Base-by-base conservation (phyloP, 1,140 invertebrate species). In the Eriocheir sinensis region DNA sequence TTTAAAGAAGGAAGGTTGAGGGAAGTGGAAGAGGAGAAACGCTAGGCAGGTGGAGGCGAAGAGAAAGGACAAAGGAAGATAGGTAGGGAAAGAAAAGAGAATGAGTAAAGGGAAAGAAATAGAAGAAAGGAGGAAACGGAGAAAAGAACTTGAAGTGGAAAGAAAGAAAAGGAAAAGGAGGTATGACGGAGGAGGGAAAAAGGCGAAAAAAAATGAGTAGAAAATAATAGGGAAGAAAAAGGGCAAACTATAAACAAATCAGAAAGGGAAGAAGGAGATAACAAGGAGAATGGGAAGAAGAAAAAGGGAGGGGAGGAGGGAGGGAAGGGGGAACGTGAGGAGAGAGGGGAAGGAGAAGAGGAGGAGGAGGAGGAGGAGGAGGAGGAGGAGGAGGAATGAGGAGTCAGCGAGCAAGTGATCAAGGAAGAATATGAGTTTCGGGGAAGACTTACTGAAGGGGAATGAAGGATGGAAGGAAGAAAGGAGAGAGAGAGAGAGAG, bases 401-500 rank as follows among this genome's bases (percentile, higher is more conserved):
- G 8, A 40, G 17, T 36, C 2, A 41, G 86, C 0, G 38, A 8
- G 80, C 9, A 2, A 83, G 36, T 17, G 30, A 36, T 9, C 8
- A n/a, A 36, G 36, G n/a, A 2, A 2, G 80, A 83, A n/a, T n/a
- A n/a, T n/a, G n/a, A n/a, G n/a, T n/a, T n/a, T n/a, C n/a, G n/a
- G n/a, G n/a, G n/a, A n/a, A n/a, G n/a, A n/a, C n/a, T n/a, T n/a
- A n/a, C n/a, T n/a, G 36, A 3, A n/a, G n/a, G 30, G 2, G 80
- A 83, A 2, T 0, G 80, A 32, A 0, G 0, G 36, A 36, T 9
- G 0, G 36, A 32, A n/a, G 0, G 8, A 30, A 2, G n/a, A n/a
- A 85, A 0, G 3, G 81, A 0, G n/a, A 30, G 81, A 85, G 81
- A 85, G 81, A 85, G 81, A 85, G 81, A 85, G 81, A 85, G 81